Evolutionary conservation across 1,140 invertebrate species (phyloP).

Genomic region (Drosophila watanabei): DNA sequence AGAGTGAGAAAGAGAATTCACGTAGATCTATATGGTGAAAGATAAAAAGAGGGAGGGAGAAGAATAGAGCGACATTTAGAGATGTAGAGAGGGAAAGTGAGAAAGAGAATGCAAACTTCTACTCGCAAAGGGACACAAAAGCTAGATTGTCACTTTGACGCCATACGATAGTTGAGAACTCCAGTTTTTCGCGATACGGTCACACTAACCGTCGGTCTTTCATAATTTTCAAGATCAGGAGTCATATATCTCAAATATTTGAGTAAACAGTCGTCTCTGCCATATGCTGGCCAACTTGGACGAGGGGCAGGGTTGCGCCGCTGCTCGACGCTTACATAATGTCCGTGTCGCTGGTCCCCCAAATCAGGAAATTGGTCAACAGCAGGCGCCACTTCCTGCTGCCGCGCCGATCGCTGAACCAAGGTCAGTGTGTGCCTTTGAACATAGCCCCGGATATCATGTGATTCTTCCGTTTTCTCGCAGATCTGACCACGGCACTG

Average conservation of each 20-base stretch:
- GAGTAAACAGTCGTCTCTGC: constrained; percentile 12
- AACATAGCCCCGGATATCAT: constrained; percentile 10
- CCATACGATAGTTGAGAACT: not conserved
- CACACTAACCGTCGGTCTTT: constrained; percentile 17
- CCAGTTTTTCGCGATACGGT: not conserved
- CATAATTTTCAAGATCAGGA: constrained; percentile 52
- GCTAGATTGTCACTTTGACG: too few species aligned
- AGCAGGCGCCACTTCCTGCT: constrained; percentile 16
- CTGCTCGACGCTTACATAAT: constrained; percentile 54
- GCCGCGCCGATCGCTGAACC: constrained; percentile 38
- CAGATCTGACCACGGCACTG: constrained; percentile 94
- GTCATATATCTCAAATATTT: constrained; percentile 48
- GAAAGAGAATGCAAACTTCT: too few species aligned
- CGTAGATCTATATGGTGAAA: too few species aligned
- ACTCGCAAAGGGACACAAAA: too few species aligned
- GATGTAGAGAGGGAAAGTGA: too few species aligned
- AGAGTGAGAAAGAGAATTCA: too few species aligned
- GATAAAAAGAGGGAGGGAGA: too few species aligned
- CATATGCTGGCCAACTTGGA: constrained; percentile 45
- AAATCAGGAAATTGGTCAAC: constrained; percentile 23
- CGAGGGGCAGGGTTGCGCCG: constrained; percentile 37
- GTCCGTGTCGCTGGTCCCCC: constrained; percentile 43
- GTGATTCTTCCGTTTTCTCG: constrained; percentile 2
- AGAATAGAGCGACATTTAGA: too few species aligned
- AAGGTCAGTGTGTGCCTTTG: constrained; percentile 40